A percentile compares a stretch with the other conserved stretches of the same genome.
These are phyloP conservation scores for Microchirus variegatus DNA, from an alignment of 2,797 vertebrate genomes.

Conservation along the genomic window DNA sequence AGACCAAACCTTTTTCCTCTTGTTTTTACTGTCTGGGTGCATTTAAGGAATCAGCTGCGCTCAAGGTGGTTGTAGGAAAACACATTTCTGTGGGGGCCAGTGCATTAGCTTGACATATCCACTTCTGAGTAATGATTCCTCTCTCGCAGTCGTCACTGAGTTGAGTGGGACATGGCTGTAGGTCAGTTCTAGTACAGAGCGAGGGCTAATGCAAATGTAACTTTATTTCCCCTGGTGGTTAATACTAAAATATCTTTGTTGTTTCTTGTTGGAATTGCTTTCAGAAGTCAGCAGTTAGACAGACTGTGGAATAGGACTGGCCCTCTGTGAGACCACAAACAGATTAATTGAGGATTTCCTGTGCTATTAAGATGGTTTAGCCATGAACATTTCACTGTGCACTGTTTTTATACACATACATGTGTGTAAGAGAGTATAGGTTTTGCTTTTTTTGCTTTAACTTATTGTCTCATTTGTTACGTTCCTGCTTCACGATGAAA, in stretches of 20 bases:
- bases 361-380: constrained; percentile 14
- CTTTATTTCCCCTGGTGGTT: not conserved
- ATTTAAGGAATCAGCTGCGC: constrained; percentile 10
- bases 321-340: constrained; percentile 11
- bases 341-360: constrained; percentile 40
- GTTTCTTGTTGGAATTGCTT: constrained; percentile 2
- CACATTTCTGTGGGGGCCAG: constrained; percentile 7
- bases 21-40: not conserved
- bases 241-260: not conserved
- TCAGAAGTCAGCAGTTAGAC: constrained; percentile 22
- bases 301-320: constrained; percentile 33
- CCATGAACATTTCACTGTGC: constrained; percentile 9
- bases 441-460: not conserved
- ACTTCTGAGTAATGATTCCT: not conserved
- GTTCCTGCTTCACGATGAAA: not conserved
- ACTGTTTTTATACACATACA: not conserved
- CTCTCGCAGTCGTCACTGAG: not conserved
- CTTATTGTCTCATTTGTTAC: not conserved
- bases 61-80: constrained; percentile 16
- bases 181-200: not conserved
- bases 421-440: not conserved
- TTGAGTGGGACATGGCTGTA: not conserved
- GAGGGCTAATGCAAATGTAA: not conserved
- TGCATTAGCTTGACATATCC: not conserved
- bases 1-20: constrained; percentile 2